Evolutionary conservation across 92 coral and sea anemone species (phyloP), one percentile per base, ranked within the genome.

Genomic region (Micromussa lordhowensis): DNA sequence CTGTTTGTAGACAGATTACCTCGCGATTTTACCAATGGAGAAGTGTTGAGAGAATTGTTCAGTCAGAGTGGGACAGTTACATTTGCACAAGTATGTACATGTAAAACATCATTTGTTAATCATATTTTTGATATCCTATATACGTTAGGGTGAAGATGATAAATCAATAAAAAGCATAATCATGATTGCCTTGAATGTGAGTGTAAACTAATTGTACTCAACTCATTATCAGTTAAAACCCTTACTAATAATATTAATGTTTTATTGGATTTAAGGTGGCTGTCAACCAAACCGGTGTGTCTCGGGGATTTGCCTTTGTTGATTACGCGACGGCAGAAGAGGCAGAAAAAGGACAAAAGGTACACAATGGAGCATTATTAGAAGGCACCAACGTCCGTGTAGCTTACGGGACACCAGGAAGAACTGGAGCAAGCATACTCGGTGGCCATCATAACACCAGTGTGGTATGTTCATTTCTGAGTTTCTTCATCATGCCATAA

Each of bases 371-470:
- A 11, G 94, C 94, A 10, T 66, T 82, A 68, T 80, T 96, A 8
- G 96, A 93, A 15, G 95, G 93, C 31, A 93, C 94, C 26, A 87
- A 91, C 78, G 91, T 96, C 63, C 95, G 99, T 12, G 94, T 95
- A 35, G 93, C 99, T 54, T 96, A 92, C 85, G 98, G 98, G 31
- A 95, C 98, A 72, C 99, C 99, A 30, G 99, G 99, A n/a, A 87
- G 96, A 70, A 90, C 92, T 15, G 99, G 96, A 18, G 96, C 94
- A 9, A 94, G 96, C 75, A 92, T 95, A 30, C 84, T 92, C 38
- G 94, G 96, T 1, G 82, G 86, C 17, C 93, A 86, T 14, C 92
- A 88, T 0, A 54, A 49, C n/a, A 48, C 31, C 4, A 40, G 28
- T 26, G 80, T 54, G 91, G 88, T 84, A 73, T 55, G 88, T n/a